These are phyloP conservation scores for Notolabrus celidotus DNA, from an alignment of 2,797 vertebrate genomes.

Conservation along the genomic window DNA sequence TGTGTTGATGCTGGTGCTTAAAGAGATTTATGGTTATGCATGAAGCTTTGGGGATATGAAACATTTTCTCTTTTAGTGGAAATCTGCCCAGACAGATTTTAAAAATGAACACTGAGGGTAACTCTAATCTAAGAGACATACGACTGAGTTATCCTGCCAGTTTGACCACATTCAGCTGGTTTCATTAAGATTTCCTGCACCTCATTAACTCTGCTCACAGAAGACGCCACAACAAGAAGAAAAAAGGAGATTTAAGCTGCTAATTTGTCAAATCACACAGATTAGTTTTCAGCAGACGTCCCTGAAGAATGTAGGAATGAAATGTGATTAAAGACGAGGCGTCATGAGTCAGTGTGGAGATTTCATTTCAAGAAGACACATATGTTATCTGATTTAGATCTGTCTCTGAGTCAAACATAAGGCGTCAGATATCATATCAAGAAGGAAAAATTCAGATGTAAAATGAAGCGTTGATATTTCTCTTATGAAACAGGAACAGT, in stretches of 20 bases:
- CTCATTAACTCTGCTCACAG: slow-evolving; percentile 41
- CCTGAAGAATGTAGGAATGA: neutral
- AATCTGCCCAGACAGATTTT: slow-evolving; percentile 8
- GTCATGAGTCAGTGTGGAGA: neutral
- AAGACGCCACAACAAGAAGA: slow-evolving; percentile 8
- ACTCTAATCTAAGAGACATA: slow-evolving; percentile 8
- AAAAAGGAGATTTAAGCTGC: neutral
- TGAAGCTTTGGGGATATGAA: neutral
- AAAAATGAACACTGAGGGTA: no score
- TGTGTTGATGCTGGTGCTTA: neutral
- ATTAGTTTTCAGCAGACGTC: neutral
- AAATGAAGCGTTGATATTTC: neutral
- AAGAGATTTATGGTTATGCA: neutral
- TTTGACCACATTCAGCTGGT: slow-evolving; percentile 27
- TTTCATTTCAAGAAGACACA: neutral
- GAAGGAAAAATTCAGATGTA: neutral
- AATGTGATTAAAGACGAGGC: neutral
- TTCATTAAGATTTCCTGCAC: slow-evolving; percentile 39
- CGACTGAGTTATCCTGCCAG: neutral
- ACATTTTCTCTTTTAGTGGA: neutral
- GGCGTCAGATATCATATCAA: neutral
- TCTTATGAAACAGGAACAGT: neutral
- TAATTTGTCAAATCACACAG: slow-evolving; percentile 3
- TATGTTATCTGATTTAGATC: no score
- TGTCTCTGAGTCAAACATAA: no score